Evolutionary conservation across 2,113 vertebrate genomes (phyloP).

Genomic region (Rhynchomys soricoides): DNA sequence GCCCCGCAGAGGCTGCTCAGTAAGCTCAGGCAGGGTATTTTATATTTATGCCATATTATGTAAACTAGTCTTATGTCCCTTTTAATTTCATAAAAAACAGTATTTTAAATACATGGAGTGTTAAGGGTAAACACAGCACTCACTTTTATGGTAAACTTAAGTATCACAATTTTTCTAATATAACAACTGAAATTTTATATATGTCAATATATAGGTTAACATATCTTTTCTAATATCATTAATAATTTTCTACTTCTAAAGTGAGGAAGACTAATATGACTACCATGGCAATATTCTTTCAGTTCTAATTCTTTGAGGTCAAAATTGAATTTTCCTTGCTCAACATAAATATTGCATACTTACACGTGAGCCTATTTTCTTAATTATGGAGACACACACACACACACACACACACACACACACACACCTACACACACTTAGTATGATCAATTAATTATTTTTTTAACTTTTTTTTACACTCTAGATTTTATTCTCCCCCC

Average conservation of each 20-base stretch:
- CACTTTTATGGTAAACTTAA: not conserved
- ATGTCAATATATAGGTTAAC: not conserved
- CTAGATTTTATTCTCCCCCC: no score
- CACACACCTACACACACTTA: not conserved
- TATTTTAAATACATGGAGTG: not conserved
- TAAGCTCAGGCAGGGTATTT: not conserved
- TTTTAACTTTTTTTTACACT: no score
- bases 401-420: not conserved
- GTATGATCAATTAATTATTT: no score
- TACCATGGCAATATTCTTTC: not conserved
- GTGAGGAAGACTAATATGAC: not conserved
- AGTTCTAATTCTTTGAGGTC: not conserved
- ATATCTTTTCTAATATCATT: not conserved
- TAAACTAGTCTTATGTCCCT: not conserved
- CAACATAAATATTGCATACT: not conserved
- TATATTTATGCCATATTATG: not conserved
- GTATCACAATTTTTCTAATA: not conserved
- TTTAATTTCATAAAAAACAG: not conserved
- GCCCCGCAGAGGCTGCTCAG: not conserved
- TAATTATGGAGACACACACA: not conserved
- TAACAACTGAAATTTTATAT: not conserved
- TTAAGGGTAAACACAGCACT: not conserved
- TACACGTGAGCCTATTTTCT: not conserved
- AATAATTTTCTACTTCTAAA: not conserved
- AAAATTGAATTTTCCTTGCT: not conserved